phyloP scores from a whole-genome alignment of 2,797 vertebrate genomes.

The Chelon auratus region DNA sequence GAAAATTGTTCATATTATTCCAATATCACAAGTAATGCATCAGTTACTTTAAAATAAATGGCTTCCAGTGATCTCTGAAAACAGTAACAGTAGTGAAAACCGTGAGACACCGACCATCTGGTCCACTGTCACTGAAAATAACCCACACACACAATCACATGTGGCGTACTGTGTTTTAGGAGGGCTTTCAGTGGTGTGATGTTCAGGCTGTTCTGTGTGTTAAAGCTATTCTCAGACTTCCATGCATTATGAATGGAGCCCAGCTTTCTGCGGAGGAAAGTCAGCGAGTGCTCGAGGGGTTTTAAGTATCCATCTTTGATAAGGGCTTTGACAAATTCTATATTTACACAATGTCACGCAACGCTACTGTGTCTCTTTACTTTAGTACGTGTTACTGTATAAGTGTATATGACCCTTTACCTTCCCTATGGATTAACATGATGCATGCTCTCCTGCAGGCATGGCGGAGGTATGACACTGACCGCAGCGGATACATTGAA shows the following conservation, averaged over 20 bases:
- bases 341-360: conserved; percentile 54
- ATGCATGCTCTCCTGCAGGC: conserved; percentile 80
- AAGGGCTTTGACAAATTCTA: conserved; percentile 62
- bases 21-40: neutral
- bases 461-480: conserved; percentile 95
- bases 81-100: conserved; percentile 15
- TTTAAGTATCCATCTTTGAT: conserved; percentile 74
- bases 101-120: conserved; percentile 27
- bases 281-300: conserved; percentile 57
- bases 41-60: neutral
- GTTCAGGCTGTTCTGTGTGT: conserved; percentile 54
- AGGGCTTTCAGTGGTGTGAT: conserved; percentile 50
- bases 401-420: neutral
- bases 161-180: conserved; percentile 9
- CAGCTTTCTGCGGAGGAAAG: conserved; percentile 64
- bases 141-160: neutral
- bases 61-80: neutral
- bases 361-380: conserved; percentile 17
- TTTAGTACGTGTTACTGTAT: neutral
- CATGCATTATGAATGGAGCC: conserved; percentile 83
- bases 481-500: conserved; percentile 97
- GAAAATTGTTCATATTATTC: too few species aligned
- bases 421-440: neutral
- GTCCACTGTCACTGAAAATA: conserved; percentile 16
- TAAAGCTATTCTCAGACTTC: conserved; percentile 80